A percentile compares a stretch with the other conserved stretches of the same genome.
phyloP scores from a whole-genome alignment of 2,797 vertebrate species.

The Sebastes diploproa region DNA sequence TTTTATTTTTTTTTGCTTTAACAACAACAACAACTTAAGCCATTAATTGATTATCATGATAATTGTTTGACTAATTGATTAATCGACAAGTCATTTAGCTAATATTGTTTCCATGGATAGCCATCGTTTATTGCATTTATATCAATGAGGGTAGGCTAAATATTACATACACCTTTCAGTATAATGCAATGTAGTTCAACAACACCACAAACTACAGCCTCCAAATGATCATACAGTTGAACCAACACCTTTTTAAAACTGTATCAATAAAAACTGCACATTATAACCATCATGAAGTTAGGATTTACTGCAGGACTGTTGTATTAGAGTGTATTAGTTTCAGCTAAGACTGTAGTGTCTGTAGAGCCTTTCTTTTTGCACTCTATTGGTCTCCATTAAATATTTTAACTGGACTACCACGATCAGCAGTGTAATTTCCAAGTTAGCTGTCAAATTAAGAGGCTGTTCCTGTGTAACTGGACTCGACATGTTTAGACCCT shows the following conservation, averaged over 20 bases:
- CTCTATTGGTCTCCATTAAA: neutral
- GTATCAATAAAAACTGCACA: neutral
- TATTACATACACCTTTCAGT: neutral
- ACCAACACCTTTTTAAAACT: neutral
- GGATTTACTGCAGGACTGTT: neutral
- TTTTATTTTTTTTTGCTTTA: no score
- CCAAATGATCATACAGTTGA: neutral
- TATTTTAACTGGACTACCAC: neutral
- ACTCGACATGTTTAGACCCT: conserved; percentile 1
- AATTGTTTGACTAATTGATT: no score
- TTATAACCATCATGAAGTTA: neutral
- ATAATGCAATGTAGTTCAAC: neutral
- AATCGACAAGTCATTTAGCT: neutral
- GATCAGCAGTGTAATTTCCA: neutral
- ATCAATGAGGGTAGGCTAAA: neutral
- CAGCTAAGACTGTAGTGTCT: neutral
- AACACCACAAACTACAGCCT: neutral
- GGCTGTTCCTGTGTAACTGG: neutral
- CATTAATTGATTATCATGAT: no score
- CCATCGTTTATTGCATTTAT: neutral
- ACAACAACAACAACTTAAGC: no score
- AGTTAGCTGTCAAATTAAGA: conserved; percentile 11
- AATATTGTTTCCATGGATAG: neutral
- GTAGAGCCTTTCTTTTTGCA: neutral
- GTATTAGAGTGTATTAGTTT: neutral